Base-by-base conservation (phyloP, 1,140 invertebrate species). In the Drosophila arawakana region DNA sequence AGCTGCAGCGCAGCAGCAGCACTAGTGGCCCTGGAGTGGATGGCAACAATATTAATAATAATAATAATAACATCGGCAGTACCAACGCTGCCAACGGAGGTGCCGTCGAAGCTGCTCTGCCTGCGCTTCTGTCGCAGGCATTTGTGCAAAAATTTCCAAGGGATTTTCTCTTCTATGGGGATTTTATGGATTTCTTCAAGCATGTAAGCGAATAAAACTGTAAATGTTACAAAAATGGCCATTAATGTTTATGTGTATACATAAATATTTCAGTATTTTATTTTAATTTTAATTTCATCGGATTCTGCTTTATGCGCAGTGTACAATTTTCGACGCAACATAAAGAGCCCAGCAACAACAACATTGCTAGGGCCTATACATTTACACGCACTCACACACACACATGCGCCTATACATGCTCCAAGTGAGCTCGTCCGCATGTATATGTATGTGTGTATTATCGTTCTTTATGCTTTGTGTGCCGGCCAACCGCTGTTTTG, bases 401-500 rank as follows among this genome's bases (percentile, higher is more conserved):
- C 18, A 21, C 18, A 21, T 2, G 18, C 70, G 47, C 10, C 72
- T 41, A 57, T 9, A 18, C 11, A 66, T 46, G 46, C 41, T 35
- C 30, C 59, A 15, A 9, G 60, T 66, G 44, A 44, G 60, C 46
- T 35, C 18, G 41, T 65, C 50, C 63, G 37, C 71, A 50, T 60
- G 50, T 44, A 34, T 50, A 41, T 74, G 58, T 61, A 44, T 80
- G 68, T 76, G 54, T 80, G 62, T 81, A 78, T 78, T 81, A 81
- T 81, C 80, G 80, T 81, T 81, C 80, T 82, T 82, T 81, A 81
- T 78, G 79, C 80, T 81, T 82, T 82, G 80, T 82, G 61, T 82
- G 71, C 80, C 80, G 80, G 80, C 75, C 74, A 63, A 72, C 55
- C 77, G 73, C 66, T 65, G 62, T 60, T 59, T 54, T 55, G 62